A percentile compares a stretch with the other conserved stretches of the same genome.
Conservation (phyloP, 2,888 invertebrate species). For the Erebia epiphron region DNA sequence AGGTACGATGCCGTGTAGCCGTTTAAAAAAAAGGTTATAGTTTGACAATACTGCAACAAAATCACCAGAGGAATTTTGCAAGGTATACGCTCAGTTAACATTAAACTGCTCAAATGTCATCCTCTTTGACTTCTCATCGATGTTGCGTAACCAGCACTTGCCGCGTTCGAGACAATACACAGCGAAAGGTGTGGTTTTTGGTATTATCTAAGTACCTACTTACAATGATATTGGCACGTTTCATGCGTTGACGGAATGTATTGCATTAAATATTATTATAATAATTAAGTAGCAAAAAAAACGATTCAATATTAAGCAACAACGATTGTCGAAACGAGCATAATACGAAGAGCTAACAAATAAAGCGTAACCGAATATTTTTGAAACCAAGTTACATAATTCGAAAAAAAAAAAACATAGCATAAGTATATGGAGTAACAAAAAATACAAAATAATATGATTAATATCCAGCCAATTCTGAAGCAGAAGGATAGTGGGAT, state of each 20-base stretch:
- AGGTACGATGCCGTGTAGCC: too few relatives aligned
- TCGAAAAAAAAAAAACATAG: constrained; percentile 9
- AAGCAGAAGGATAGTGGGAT: constrained; percentile 87
- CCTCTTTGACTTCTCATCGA: constrained; percentile 13
- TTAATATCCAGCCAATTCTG: constrained; percentile 84
- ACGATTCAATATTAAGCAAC: neutral
- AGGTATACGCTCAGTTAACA: neutral
- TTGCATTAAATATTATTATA: neutral
- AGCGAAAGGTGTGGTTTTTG: constrained; percentile 36
- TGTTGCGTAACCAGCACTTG: constrained; percentile 34
- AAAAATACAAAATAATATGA: too few relatives aligned
- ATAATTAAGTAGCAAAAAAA: neutral
- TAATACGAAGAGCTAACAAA: neutral
- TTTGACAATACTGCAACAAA: neutral
- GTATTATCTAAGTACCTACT: neutral
- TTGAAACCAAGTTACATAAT: neutral
- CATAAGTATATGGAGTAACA: neutral
- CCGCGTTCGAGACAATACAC: constrained; percentile 30
- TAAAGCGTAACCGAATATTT: neutral
- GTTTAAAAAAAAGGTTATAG: too few relatives aligned
- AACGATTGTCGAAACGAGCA: neutral
- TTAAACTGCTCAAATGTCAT: constrained; percentile 10
- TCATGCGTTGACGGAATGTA: constrained; percentile 1
- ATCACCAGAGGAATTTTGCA: neutral
- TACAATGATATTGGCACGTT: constrained; percentile 26